Conservation (phyloP, 1,140 invertebrate species). For the Drosophila kepulauana region DNA sequence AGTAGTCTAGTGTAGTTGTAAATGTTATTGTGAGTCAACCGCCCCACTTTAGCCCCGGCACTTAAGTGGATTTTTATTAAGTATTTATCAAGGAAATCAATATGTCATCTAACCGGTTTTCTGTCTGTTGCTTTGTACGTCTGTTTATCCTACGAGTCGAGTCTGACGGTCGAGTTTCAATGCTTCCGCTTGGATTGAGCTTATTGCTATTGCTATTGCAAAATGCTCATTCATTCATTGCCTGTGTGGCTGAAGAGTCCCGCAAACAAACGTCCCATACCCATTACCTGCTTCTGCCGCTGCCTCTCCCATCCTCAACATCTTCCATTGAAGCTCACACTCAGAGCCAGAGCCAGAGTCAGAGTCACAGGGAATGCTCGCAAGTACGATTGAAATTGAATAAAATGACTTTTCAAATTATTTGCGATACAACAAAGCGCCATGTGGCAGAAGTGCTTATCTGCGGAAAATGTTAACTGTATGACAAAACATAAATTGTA, state of each 20-base stretch:
- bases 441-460: slow-evolving; percentile 75
- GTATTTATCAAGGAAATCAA: slow-evolving; percentile 77
- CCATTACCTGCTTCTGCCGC: neutral
- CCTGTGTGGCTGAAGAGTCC: slow-evolving; percentile 19
- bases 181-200: slow-evolving; percentile 50
- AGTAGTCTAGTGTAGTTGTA: slow-evolving; percentile 3
- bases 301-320: neutral
- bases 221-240: slow-evolving; percentile 61
- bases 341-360: too few relatives aligned
- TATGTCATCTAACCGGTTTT: slow-evolving; percentile 57
- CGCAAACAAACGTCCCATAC: slow-evolving; percentile 10
- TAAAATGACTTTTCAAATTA: slow-evolving; percentile 79
- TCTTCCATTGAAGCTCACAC: too few relatives aligned
- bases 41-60: slow-evolving; percentile 27
- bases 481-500: slow-evolving; percentile 78
- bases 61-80: slow-evolving; percentile 71
- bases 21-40: neutral
- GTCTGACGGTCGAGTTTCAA: slow-evolving; percentile 29
- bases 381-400: slow-evolving; percentile 73
- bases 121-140: neutral
- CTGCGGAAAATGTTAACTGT: slow-evolving; percentile 79
- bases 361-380: slow-evolving; percentile 20
- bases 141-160: slow-evolving; percentile 6
- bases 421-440: slow-evolving; percentile 57
- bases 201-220: slow-evolving; percentile 37